Percentiles rank a stretch among this genome's conserved stretches.
Conservation (phyloP, 2,888 invertebrate genomes). For the Melitaea athalia region DNA sequence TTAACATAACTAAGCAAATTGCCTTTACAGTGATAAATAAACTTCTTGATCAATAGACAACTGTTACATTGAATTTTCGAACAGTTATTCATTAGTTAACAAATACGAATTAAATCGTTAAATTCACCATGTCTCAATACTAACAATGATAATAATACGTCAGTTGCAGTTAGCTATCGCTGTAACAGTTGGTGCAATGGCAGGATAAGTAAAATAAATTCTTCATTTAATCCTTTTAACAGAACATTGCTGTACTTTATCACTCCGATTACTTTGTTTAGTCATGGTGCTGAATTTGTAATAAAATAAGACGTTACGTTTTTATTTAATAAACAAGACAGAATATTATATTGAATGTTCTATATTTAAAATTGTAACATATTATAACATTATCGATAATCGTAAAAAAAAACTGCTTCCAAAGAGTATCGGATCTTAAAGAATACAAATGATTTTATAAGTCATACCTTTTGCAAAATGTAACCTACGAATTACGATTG, state of each 20-base stretch:
- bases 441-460: no score
- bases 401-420: no score
- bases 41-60: background rate
- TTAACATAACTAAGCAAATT: no score
- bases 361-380: no score
- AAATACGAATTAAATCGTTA: conserved; percentile 18
- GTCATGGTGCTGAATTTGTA: conserved; percentile 35
- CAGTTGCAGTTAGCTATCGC: conserved; percentile 36
- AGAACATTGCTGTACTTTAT: conserved; percentile 32
- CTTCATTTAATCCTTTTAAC: conserved; percentile 36
- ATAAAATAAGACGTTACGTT: background rate
- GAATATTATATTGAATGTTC: no score
- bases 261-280: conserved; percentile 30
- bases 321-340: no score
- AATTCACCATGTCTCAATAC: conserved; percentile 21
- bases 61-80: background rate
- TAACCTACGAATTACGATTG: no score
- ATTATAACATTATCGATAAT: no score
- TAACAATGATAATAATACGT: conserved; percentile 32
- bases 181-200: conserved; percentile 34
- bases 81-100: conserved; percentile 10
- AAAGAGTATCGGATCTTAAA: no score
- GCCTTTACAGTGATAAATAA: background rate
- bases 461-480: no score
- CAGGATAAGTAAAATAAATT: conserved; percentile 37